These are phyloP conservation scores for Ashinkailepas kermadecensis DNA, from an alignment of 2,888 invertebrate genomes.

Conservation along the genomic window DNA sequence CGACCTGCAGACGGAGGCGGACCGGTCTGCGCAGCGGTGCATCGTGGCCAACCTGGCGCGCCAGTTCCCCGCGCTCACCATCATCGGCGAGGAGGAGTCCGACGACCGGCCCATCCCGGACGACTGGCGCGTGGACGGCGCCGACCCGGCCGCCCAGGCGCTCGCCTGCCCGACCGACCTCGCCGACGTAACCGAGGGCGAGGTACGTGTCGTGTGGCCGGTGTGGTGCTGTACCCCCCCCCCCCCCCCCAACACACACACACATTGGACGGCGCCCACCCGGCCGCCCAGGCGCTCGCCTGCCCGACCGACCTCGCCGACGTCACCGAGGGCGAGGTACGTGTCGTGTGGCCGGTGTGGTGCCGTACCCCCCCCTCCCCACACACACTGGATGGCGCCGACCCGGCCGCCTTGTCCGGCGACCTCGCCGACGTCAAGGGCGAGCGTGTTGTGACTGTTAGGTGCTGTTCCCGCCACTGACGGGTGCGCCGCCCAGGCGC, in stretches of 20 bases:
- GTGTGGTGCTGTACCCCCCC: too few species aligned
- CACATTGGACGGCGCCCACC: conserved; percentile 23
- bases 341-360: conserved; percentile 27
- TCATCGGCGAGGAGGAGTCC: conserved; percentile 85
- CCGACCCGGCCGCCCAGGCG: not conserved
- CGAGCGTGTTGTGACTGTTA: too few species aligned
- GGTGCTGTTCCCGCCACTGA: too few species aligned
- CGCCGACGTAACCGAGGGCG: conserved; percentile 55
- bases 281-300: conserved; percentile 4
- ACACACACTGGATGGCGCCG: conserved; percentile 24
- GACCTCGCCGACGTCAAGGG: too few species aligned
- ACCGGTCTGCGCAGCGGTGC: conserved; percentile 86
- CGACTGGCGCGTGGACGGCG: conserved; percentile 24
- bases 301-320: conserved; percentile 32
- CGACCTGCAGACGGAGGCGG: conserved; percentile 97
- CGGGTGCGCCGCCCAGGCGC: not conserved
- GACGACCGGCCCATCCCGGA: conserved; percentile 28
- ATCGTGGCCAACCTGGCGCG: conserved; percentile 78
- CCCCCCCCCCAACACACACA: too few species aligned
- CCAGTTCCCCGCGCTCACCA: conserved; percentile 71
- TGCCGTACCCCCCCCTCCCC: too few species aligned
- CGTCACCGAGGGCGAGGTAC: conserved; percentile 62
- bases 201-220: conserved; percentile 45
- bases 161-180: conserved; percentile 25
- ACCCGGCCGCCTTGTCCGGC: too few species aligned